Conservation (phyloP, 2,888 invertebrate species). For the Glaucopsyche alexis region DNA sequence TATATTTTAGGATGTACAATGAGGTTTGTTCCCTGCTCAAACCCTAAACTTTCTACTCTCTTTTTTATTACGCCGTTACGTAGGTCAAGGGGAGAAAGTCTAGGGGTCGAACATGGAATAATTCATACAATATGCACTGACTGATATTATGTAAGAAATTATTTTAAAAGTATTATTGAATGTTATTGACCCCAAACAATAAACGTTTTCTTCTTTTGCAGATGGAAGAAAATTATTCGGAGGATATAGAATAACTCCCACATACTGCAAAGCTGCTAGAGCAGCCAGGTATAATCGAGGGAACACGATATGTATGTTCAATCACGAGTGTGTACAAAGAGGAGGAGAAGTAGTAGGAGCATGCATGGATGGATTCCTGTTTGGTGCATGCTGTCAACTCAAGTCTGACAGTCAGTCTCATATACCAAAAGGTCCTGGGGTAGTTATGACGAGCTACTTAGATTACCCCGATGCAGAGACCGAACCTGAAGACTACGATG, state of each 20-base stretch:
- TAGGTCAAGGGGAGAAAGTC: too few species aligned
- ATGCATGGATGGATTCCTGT: conserved; percentile 95
- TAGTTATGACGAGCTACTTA: conserved; percentile 71
- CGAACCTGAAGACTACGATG: conserved; percentile 60
- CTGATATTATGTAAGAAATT: too few species aligned
- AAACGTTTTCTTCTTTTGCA: conserved; percentile 42
- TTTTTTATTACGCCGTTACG: too few species aligned
- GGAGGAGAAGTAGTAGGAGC: conserved; percentile 91
- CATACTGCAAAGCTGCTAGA: conserved; percentile 86
- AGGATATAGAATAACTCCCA: conserved; percentile 91
- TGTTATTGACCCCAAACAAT: background rate
- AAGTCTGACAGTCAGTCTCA: conserved; percentile 71
- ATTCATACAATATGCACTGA: too few species aligned
- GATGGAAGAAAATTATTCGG: conserved; percentile 87
- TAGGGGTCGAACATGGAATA: too few species aligned
- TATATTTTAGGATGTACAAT: background rate
- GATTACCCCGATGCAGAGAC: conserved; percentile 68
- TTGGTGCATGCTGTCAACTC: conserved; percentile 93
- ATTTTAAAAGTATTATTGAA: too few species aligned
- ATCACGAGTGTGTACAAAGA: conserved; percentile 90
- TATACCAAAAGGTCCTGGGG: conserved; percentile 73
- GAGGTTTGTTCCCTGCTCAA: background rate
- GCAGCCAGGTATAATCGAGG: conserved; percentile 82
- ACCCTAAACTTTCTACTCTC: too few species aligned
- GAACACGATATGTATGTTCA: conserved; percentile 94